These are phyloP conservation scores for Cichladusa arquata DNA, from an alignment of 2,113 vertebrate species.

Conservation along the genomic window DNA sequence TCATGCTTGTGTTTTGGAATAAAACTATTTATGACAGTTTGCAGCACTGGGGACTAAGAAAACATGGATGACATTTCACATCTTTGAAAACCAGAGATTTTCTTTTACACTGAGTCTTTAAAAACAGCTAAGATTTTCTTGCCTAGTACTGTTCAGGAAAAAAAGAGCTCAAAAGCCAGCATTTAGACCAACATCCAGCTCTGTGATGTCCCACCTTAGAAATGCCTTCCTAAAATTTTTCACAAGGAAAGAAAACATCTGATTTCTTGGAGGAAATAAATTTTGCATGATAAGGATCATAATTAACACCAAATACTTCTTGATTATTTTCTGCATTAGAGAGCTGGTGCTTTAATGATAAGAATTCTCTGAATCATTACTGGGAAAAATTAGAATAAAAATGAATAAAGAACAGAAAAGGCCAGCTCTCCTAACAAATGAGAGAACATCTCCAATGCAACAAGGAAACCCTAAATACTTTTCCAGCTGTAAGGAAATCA, in stretches of 20 bases:
- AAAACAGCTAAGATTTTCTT: not conserved
- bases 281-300: not conserved
- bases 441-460: not conserved
- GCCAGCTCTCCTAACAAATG: not conserved
- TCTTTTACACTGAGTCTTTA: not conserved
- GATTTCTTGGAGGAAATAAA: not conserved
- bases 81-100: not conserved
- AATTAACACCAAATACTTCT: not conserved
- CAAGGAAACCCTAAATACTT: not conserved
- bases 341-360: not conserved
- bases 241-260: not conserved
- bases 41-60: not conserved
- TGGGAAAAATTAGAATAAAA: not conserved
- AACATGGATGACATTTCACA: not conserved
- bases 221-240: not conserved
- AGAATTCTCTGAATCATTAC: not conserved
- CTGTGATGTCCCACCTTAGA: not conserved
- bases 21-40: not conserved
- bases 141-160: not conserved
- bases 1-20: not conserved
- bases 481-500: not conserved
- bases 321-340: not conserved
- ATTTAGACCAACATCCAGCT: not conserved
- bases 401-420: not conserved
- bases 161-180: not conserved